Percentiles rank a stretch among this genome's conserved stretches.
Evolutionary conservation across 2,888 invertebrate genomes (phyloP).

Genomic region (Xylota segnis): DNA sequence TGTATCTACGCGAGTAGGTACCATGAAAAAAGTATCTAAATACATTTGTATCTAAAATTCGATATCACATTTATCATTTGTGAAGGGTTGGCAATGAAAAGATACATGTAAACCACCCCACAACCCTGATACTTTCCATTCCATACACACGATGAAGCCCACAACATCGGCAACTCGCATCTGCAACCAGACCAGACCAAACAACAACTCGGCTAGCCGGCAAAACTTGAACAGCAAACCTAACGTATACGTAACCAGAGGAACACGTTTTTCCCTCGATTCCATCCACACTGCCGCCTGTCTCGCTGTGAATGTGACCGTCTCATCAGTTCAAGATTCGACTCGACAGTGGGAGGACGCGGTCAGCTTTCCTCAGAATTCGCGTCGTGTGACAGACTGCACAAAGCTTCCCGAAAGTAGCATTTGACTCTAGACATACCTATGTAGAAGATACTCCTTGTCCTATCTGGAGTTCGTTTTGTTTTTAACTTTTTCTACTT

Average conservation of each 20-base stretch:
- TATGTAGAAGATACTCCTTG: constrained; percentile 13
- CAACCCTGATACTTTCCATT: neutral
- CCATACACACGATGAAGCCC: neutral
- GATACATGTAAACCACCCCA: no score
- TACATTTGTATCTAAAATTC: no score
- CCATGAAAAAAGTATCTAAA: no score
- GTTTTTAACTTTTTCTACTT: no score
- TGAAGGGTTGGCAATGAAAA: no score
- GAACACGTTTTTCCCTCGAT: constrained; percentile 72
- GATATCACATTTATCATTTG: no score
- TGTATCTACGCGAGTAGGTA: no score
- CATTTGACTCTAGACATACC: neutral
- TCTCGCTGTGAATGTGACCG: constrained; percentile 59
- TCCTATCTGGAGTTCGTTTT: neutral
- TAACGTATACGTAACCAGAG: constrained; percentile 74
- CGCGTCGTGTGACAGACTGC: constrained; percentile 61
- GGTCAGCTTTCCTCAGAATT: constrained; percentile 57
- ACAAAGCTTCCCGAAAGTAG: constrained; percentile 27
- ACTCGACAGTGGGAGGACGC: constrained; percentile 71
- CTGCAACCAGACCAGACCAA: constrained; percentile 72
- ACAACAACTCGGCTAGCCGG: constrained; percentile 75
- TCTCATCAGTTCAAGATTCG: constrained; percentile 72
- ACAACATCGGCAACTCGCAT: constrained; percentile 56
- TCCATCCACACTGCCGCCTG: constrained; percentile 53
- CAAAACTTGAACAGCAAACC: constrained; percentile 74